These are phyloP conservation scores for Peucedramus taeniatus DNA, from an alignment of 2,113 vertebrate species.

Conservation along the genomic window DNA sequence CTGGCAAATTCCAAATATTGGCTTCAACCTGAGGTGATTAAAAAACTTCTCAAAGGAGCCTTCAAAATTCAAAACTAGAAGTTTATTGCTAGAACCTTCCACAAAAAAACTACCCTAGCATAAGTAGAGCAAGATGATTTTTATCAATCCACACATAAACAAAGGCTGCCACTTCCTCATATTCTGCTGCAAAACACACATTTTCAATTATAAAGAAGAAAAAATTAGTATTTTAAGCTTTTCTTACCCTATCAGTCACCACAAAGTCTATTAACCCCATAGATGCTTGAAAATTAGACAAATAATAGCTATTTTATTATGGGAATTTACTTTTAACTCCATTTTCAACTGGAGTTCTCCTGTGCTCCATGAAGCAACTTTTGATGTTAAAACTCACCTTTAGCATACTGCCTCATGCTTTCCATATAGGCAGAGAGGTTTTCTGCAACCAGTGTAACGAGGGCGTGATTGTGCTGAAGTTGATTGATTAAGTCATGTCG, in stretches of 20 bases:
- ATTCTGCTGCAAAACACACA: neutral
- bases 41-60: neutral
- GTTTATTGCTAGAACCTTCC: neutral
- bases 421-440: conserved; percentile 99
- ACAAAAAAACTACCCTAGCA: neutral
- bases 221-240: neutral
- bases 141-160: neutral
- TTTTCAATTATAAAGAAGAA: neutral
- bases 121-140: neutral
- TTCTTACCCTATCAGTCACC: neutral
- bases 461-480: conserved; percentile 97
- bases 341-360: neutral
- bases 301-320: neutral
- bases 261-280: neutral
- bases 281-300: neutral
- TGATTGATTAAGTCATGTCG: conserved; percentile 99
- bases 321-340: neutral
- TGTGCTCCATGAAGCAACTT: neutral
- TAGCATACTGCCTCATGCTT: conserved; percentile 94
- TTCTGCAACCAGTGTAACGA: conserved; percentile 97
- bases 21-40: neutral
- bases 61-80: neutral
- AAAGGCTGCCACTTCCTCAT: neutral
- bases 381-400: conserved; percentile 78
- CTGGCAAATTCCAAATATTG: neutral